These are phyloP conservation scores for Platycnemis pennipes DNA, from an alignment of 2,888 invertebrate species.

Conservation along the genomic window DNA sequence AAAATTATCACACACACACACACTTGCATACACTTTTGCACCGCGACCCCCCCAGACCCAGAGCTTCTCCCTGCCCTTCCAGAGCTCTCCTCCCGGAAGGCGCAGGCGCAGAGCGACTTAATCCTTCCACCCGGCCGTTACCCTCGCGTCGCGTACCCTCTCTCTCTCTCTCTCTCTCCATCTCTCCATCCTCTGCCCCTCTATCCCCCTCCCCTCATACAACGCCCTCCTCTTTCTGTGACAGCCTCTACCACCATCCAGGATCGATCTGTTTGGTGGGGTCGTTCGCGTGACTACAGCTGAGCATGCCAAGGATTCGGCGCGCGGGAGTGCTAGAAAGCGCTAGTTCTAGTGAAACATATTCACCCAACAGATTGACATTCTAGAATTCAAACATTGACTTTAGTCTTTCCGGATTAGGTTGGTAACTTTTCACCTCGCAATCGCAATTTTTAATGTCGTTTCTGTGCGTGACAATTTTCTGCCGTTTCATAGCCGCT, in stretches of 20 bases:
- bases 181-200: constrained; percentile 27
- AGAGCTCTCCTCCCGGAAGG: constrained; percentile 18
- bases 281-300: constrained; percentile 68
- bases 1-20: neutral
- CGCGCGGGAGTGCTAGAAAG: neutral
- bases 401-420: neutral
- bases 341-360: neutral
- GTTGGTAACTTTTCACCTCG: no score
- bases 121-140: constrained; percentile 19
- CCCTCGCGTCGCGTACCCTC: constrained; percentile 14
- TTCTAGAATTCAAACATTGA: neutral
- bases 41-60: constrained; percentile 26
- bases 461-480: no score
- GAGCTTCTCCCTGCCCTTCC: constrained; percentile 47
- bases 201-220: constrained; percentile 34
- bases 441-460: no score
- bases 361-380: neutral
- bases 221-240: constrained; percentile 69
- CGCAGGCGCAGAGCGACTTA: constrained; percentile 28
- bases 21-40: neutral
- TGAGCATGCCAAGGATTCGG: constrained; percentile 25
- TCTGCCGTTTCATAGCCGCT: no score
- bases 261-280: constrained; percentile 68
- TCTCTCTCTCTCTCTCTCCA: constrained; percentile 13
- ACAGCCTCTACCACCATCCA: constrained; percentile 69